Evolutionary conservation across 1,140 invertebrate genomes (phyloP), one percentile per base, ranked within the genome.

Genomic region (Magallana gigas): DNA sequence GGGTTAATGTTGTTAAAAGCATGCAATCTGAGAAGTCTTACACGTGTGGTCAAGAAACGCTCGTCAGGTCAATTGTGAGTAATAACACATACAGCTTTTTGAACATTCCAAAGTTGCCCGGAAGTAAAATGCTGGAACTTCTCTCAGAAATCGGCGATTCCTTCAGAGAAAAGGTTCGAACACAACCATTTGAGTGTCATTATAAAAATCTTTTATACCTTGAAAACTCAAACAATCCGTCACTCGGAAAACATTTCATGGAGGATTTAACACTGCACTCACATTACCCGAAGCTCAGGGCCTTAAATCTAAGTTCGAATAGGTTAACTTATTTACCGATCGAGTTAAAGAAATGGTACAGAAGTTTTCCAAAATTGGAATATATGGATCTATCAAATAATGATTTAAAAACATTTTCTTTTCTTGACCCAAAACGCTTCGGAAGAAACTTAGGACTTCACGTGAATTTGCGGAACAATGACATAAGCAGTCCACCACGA

Each of bases 321-420:
- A 57, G n/a, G 57, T 57, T 83, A n/a, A 14, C 81, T 9, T 57
- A 83, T 12, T 18, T 58, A 9, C 57, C 81, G 6, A 16, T 14
- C 9, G 48, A 57, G 9, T 57, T 83, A 58, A 56, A 9, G 57
- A 57, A 57, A n/a, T 83, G 81, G 81, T 83, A 11, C 12, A 57
- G 16, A 57, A 18, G 57, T 23, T 83, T 83, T 58, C 81, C 81
- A 16, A 58, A 8, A 18, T 23, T 83, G 6, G 56, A 57, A 16
- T 57, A 83, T 57, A 6, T 83, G 16, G 81, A 83, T 83, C n/a
- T 83, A 14, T 83, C 81, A 9, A 57, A 83, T 16, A 83, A 83
- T 57, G 36, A 83, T 8, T 18, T 83, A 4, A 58, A 83, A 58
- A 29, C 48, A 57, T 83, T 83, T 83, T 57, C 48, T 18, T 57